Conservation (phyloP, 2,888 invertebrate genomes). For the Spodoptera littoralis region DNA sequence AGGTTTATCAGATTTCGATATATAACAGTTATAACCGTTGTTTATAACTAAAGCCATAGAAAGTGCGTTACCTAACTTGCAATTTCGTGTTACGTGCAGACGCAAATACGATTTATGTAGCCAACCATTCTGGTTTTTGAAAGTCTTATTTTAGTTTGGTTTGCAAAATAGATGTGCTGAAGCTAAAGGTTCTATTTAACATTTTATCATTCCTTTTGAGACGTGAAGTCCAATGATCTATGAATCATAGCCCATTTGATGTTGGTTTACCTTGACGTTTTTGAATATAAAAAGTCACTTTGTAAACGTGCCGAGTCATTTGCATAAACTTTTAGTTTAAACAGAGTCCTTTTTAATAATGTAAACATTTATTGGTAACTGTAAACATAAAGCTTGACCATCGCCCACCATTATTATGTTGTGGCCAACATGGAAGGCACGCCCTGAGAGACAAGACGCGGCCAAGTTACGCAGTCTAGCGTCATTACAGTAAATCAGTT, state of each 20-base stretch:
- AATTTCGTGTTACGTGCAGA: slow-evolving; percentile 54
- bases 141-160: slow-evolving; percentile 15
- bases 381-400: slow-evolving; percentile 12
- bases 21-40: slow-evolving; percentile 27
- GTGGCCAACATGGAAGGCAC: slow-evolving; percentile 19
- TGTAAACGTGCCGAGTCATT: slow-evolving; percentile 17
- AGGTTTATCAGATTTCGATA: slow-evolving; percentile 57
- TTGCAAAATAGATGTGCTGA: not conserved
- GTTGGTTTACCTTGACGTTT: slow-evolving; percentile 4
- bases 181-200: not conserved
- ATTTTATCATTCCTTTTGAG: not conserved
- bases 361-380: slow-evolving; percentile 3
- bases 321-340: slow-evolving; percentile 7
- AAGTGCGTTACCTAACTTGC: slow-evolving; percentile 57
- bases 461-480: slow-evolving; percentile 4
- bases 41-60: slow-evolving; percentile 51
- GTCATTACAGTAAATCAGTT: slow-evolving; percentile 18
- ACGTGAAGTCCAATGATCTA: not conserved
- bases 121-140: slow-evolving; percentile 34
- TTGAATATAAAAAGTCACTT: slow-evolving; percentile 9
- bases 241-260: slow-evolving; percentile 25
- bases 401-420: slow-evolving; percentile 12
- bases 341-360: slow-evolving; percentile 1
- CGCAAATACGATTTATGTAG: slow-evolving; percentile 35
- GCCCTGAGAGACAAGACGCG: not conserved